Evolutionary conservation across 2,113 vertebrate species (phyloP).

Genomic region (Parus major): DNA sequence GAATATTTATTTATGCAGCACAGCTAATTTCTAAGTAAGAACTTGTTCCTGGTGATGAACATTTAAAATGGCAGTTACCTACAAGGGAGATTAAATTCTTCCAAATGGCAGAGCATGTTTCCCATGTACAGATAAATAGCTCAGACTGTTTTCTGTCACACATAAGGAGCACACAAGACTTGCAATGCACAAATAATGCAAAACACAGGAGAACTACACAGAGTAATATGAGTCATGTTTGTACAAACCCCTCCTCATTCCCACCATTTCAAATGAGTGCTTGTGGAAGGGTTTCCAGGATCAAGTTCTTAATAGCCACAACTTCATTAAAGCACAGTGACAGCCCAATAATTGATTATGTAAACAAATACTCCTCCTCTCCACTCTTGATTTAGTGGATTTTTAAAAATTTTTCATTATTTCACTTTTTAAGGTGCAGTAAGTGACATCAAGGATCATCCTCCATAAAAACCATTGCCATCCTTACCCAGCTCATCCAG

Average conservation of each 20-base stretch:
- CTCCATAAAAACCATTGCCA: not conserved
- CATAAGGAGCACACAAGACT: not conserved
- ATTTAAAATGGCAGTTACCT: constrained; percentile 24
- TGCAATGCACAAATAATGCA: not conserved
- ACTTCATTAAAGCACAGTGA: constrained; percentile 38
- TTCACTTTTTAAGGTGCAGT: not conserved
- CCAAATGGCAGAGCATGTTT: not conserved
- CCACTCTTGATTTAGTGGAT: not conserved
- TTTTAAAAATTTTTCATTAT: not conserved
- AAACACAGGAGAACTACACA: not conserved
- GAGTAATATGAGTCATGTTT: not conserved
- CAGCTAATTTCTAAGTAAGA: not conserved
- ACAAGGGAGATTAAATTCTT: constrained; percentile 1
- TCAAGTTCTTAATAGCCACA: constrained; percentile 43
- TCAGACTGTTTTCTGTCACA: not conserved
- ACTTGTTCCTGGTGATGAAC: not conserved
- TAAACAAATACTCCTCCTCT: constrained; percentile 38
- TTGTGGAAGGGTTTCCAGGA: constrained; percentile 35
- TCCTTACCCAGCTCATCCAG: not conserved
- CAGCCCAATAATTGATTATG: constrained; percentile 18
- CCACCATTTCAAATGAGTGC: not conserved
- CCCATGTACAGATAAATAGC: not conserved
- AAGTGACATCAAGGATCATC: not conserved
- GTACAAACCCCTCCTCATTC: constrained; percentile 11
- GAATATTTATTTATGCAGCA: constrained; percentile 25